Percentiles rank a stretch among this genome's conserved stretches.
These are phyloP conservation scores for Lepidostoma basale DNA, from an alignment of 1,140 invertebrate species.

Conservation along the genomic window DNA sequence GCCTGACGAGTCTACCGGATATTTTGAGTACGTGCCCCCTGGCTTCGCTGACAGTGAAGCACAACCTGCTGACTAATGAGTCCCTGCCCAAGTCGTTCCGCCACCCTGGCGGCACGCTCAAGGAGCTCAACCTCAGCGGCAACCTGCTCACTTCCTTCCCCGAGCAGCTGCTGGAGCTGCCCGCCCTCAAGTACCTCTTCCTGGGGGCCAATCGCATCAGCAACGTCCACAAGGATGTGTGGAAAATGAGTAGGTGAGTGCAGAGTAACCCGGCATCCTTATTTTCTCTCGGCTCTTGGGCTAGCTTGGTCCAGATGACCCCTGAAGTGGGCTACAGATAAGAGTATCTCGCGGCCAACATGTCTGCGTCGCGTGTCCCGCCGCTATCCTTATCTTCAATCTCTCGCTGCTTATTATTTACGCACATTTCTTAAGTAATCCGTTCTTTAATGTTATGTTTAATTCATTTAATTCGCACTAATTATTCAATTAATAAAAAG, in stretches of 20 bases:
- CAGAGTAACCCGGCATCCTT: background rate
- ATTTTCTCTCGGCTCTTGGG: background rate
- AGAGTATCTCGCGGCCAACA: background rate
- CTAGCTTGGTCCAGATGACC: background rate
- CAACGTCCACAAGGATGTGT: conserved; percentile 82
- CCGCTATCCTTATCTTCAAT: no score
- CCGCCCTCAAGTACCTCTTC: conserved; percentile 81
- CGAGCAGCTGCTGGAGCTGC: conserved; percentile 81
- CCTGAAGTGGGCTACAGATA: background rate
- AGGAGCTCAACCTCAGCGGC: conserved; percentile 91
- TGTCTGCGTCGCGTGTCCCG: no score
- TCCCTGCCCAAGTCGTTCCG: conserved; percentile 86
- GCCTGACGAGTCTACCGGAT: conserved; percentile 76
- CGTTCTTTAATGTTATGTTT: no score
- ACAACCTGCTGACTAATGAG: conserved; percentile 82
- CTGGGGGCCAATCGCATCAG: conserved; percentile 86
- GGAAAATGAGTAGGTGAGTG: conserved; percentile 75
- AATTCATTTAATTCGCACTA: no score
- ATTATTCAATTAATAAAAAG: no score
- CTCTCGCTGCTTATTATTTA: no score
- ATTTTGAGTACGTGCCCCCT: conserved; percentile 75
- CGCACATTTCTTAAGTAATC: no score
- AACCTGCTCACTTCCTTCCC: conserved; percentile 87
- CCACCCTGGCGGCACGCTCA: conserved; percentile 62
- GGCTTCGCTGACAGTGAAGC: conserved; percentile 81